Conservation (phyloP, 2,888 invertebrate species). For the Acanthococcus lagerstroemiae region DNA sequence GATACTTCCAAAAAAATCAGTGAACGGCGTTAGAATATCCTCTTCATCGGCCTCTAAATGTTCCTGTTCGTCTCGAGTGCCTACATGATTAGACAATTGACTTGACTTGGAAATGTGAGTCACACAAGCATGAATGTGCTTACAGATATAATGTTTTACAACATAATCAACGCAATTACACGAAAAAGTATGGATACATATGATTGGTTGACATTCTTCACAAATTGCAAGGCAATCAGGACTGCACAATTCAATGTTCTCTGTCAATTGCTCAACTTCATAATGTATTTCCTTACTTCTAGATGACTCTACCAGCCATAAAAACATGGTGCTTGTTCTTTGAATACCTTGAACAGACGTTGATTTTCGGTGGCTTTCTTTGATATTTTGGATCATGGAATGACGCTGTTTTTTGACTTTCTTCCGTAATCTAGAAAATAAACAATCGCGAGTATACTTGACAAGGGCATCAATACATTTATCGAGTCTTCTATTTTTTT, state of each 20-base stretch:
- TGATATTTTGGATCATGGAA: neutral
- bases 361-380: slow-evolving; percentile 6
- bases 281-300: neutral
- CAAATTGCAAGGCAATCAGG: neutral
- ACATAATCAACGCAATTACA: neutral
- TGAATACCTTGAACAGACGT: too few relatives aligned
- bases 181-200: neutral
- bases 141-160: neutral
- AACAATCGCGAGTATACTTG: slow-evolving; percentile 7
- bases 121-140: neutral
- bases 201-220: neutral
- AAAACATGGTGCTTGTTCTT: too few relatives aligned
- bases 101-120: too few relatives aligned
- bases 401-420: neutral
- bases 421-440: neutral
- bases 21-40: too few relatives aligned
- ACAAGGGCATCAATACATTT: slow-evolving; percentile 13
- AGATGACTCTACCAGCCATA: neutral
- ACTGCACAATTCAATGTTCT: neutral
- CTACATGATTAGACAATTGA: too few relatives aligned
- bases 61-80: too few relatives aligned
- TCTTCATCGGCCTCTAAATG: too few relatives aligned
- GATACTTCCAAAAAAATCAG: too few relatives aligned
- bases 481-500: slow-evolving; percentile 17
- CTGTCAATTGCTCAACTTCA: neutral